phyloP scores from a whole-genome alignment of 2,797 vertebrate species.

The Falco novaeseelandiae region DNA sequence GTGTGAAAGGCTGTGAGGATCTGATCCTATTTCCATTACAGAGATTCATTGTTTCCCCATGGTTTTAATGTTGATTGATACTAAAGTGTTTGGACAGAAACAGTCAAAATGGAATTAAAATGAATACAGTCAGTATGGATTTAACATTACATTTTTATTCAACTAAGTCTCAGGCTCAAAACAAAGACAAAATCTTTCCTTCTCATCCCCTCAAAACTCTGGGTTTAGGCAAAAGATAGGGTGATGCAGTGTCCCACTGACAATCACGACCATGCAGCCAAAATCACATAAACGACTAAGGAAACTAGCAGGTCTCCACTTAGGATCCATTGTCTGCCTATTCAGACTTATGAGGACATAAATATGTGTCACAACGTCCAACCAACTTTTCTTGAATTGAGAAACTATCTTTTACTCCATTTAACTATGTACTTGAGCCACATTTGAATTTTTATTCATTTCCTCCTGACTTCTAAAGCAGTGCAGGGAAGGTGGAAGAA shows the following conservation, averaged over 20 bases:
- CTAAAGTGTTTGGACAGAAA: neutral
- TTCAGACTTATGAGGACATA: neutral
- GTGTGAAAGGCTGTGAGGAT: neutral
- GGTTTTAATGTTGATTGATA: neutral
- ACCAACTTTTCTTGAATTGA: neutral
- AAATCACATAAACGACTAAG: neutral
- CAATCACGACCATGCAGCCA: neutral
- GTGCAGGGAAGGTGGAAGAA: neutral
- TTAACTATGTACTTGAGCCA: neutral
- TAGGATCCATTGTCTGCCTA: neutral
- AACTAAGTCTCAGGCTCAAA: neutral
- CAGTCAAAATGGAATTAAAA: neutral
- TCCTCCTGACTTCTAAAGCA: conserved; percentile 14
- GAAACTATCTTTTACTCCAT: conserved; percentile 1
- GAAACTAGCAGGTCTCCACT: neutral
- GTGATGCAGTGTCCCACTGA: neutral
- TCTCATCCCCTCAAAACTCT: neutral
- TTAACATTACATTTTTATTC: neutral
- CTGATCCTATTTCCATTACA: neutral
- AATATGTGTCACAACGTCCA: neutral
- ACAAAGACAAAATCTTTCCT: neutral
- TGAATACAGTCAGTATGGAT: neutral
- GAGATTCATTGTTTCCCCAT: neutral
- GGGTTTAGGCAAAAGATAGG: neutral
- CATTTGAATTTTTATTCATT: conserved; percentile 16